Percentiles rank a stretch among this genome's conserved stretches.
phyloP scores from a whole-genome alignment of 30 jellyfish, hydroid and myxozoan genomes.

The Hydra vulgaris region DNA sequence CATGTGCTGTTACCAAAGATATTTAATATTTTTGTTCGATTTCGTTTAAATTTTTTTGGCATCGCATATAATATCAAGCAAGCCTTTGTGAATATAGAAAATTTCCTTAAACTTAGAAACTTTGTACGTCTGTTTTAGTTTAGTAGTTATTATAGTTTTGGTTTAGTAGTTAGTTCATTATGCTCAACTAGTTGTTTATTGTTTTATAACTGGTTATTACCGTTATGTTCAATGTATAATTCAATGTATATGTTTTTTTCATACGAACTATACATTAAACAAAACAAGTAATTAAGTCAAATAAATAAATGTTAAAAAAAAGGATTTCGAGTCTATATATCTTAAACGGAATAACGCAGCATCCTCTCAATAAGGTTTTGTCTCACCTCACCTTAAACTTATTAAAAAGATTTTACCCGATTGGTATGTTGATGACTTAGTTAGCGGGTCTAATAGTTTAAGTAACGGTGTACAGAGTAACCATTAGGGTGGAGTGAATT shows the following conservation, averaged over 20 bases:
- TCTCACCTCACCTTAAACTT: neutral
- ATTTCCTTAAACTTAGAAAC: neutral
- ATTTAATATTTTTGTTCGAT: constrained; percentile 27
- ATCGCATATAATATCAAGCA: no score
- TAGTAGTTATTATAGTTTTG: no score
- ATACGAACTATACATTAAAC: no score
- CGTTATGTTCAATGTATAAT: no score
- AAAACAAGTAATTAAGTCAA: no score
- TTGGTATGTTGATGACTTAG: constrained; percentile 2
- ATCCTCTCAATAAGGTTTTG: constrained; percentile 17
- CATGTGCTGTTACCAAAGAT: constrained; percentile 4
- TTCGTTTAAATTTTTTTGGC: no score
- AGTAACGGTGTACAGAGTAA: constrained; percentile 10
- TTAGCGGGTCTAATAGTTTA: neutral
- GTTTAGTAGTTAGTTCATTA: neutral
- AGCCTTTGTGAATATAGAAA: neutral
- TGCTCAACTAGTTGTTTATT: constrained; percentile 2
- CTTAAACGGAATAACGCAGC: constrained; percentile 23
- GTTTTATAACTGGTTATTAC: constrained; percentile 34
- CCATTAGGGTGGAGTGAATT: no score
- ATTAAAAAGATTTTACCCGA: neutral
- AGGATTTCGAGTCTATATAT: constrained; percentile 27
- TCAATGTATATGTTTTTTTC: no score
- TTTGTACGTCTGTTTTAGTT: neutral
- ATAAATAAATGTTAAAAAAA: no score